phyloP scores from a whole-genome alignment of 2,888 invertebrate genomes.

The Dicranocentrus wangi region DNA sequence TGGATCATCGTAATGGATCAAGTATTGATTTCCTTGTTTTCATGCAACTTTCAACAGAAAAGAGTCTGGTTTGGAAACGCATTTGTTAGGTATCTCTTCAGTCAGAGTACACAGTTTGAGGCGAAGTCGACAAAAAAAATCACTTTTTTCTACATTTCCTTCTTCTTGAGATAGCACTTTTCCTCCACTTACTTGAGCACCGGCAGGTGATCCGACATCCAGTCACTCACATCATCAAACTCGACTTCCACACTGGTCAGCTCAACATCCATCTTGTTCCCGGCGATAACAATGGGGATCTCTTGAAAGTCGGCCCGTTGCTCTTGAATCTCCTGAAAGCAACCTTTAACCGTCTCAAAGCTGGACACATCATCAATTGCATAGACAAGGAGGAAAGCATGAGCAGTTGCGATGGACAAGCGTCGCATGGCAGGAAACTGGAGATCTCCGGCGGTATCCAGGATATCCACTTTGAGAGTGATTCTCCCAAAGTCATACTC shows the following conservation, averaged over 20 bases:
- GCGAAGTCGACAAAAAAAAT: no score
- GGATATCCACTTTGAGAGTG: constrained; percentile 85
- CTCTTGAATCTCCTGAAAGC: constrained; percentile 88
- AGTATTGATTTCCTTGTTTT: background rate
- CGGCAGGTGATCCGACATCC: constrained; percentile 85
- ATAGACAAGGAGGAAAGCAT: constrained; percentile 91
- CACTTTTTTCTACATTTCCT: no score
- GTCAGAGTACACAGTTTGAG: no score
- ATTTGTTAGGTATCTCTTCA: no score
- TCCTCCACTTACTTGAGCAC: constrained; percentile 80
- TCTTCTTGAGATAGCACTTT: no score
- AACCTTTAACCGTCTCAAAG: constrained; percentile 83
- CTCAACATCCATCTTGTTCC: constrained; percentile 84
- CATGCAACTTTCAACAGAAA: no score
- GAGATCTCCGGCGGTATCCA: constrained; percentile 89
- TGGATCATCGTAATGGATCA: background rate
- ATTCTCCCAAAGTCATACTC: constrained; percentile 86
- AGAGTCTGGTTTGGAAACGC: no score
- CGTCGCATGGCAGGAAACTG: constrained; percentile 93
- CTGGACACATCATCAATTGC: constrained; percentile 83
- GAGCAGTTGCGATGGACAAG: constrained; percentile 88
- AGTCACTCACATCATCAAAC: constrained; percentile 87
- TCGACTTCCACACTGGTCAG: constrained; percentile 78
- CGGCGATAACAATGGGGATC: constrained; percentile 88
- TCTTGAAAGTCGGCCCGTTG: constrained; percentile 86